Evolutionary conservation across 2,888 invertebrate genomes (phyloP).

Genomic region (Seira sanloemensis): DNA sequence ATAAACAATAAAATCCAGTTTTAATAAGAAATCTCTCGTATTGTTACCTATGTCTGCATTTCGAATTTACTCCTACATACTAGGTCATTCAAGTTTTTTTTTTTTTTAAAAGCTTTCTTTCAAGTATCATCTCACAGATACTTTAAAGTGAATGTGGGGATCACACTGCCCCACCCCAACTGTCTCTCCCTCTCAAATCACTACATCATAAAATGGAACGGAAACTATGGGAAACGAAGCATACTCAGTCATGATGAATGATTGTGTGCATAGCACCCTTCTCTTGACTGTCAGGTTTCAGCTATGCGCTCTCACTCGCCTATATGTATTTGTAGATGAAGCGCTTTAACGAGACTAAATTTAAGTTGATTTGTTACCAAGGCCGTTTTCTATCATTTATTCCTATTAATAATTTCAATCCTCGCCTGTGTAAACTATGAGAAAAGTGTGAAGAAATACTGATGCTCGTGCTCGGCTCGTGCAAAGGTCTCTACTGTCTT

Average conservation of each 20-base stretch:
- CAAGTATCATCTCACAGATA: not conserved
- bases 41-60: too few species aligned
- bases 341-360: slow-evolving; percentile 19
- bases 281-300: not conserved
- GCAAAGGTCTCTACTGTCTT: not conserved
- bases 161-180: slow-evolving; percentile 12
- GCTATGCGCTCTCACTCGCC: not conserved
- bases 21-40: not conserved
- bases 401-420: not conserved
- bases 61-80: not conserved
- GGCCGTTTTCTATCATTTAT: slow-evolving; percentile 33
- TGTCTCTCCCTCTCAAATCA: too few species aligned
- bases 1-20: not conserved
- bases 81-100: not conserved
- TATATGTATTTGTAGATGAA: not conserved
- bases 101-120: not conserved
- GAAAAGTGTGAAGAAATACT: not conserved
- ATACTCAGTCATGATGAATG: too few species aligned
- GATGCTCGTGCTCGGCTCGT: not conserved
- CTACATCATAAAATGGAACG: too few species aligned
- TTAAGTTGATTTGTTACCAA: slow-evolving; percentile 56
- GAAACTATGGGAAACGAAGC: too few species aligned
- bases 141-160: not conserved
- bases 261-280: not conserved
- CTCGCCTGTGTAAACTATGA: not conserved